A percentile compares a stretch with the other conserved stretches of the same genome.
phyloP scores from a whole-genome alignment of 2,888 invertebrate species.

The Limenitis camilla region DNA sequence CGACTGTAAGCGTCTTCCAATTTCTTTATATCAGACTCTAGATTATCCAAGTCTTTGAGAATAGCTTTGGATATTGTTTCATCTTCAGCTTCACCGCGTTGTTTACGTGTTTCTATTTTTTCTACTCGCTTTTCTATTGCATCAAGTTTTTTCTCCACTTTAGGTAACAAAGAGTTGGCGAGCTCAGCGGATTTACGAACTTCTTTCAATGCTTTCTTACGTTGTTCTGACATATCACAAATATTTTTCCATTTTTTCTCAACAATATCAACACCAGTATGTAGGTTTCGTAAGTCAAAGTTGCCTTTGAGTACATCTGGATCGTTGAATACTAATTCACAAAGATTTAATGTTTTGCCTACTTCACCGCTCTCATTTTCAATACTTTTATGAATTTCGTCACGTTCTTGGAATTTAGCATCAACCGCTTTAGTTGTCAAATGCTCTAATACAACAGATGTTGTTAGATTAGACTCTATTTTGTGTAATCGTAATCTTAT shows the following conservation, averaged over 20 bases:
- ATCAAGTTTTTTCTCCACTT: slow-evolving; percentile 77
- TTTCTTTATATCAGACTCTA: slow-evolving; percentile 76
- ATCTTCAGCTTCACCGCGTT: slow-evolving; percentile 57
- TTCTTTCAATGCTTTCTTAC: slow-evolving; percentile 61
- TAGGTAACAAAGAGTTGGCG: slow-evolving; percentile 76
- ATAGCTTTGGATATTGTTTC: slow-evolving; percentile 76
- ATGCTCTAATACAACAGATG: slow-evolving; percentile 79
- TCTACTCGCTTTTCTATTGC: slow-evolving; percentile 76
- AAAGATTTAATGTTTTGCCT: slow-evolving; percentile 84
- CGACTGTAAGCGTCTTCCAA: slow-evolving; percentile 82
- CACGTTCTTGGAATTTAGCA: slow-evolving; percentile 80
- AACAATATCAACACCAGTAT: slow-evolving; percentile 79
- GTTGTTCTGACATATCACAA: slow-evolving; percentile 81
- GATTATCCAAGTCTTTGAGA: slow-evolving; percentile 73
- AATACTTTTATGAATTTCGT: slow-evolving; percentile 82
- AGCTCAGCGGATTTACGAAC: slow-evolving; percentile 78
- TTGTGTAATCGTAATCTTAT: slow-evolving; percentile 82
- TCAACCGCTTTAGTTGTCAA: slow-evolving; percentile 79
- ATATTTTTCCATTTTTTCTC: slow-evolving; percentile 87
- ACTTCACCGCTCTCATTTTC: slow-evolving; percentile 85
- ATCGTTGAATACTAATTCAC: slow-evolving; percentile 84
- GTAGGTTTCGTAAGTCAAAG: slow-evolving; percentile 80
- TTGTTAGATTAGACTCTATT: slow-evolving; percentile 80
- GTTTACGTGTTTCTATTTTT: slow-evolving; percentile 61
- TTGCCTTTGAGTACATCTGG: slow-evolving; percentile 82